Evolutionary conservation across 2,113 vertebrate species (phyloP), one percentile per base, ranked within the genome.

Genomic region (Vireo altiloquus): DNA sequence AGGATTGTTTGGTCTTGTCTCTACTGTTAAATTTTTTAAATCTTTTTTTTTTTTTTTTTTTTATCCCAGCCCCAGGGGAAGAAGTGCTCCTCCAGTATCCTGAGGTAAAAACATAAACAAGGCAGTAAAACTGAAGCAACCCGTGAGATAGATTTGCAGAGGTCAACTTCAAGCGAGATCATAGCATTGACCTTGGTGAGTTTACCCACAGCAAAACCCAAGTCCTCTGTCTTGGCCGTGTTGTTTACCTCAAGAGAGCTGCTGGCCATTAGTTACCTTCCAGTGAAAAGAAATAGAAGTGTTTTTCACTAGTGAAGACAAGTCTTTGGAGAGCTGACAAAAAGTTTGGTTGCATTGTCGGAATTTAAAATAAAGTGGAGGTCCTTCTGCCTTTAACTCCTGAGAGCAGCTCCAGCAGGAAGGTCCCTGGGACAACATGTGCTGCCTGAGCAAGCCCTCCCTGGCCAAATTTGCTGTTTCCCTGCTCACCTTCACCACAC

Each of bases 1-100:
- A 88, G 68, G 54, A 49, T 80, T 90, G 90, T 96, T 96, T 93
- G 94, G 91, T 95, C 87, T 94, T 94, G 96, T 54, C 77, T 89
- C 74, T 84, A 57, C 68, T 68, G 69, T 27, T 89, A 47, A 57
- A 56, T 63, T 63, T 86, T 88, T 92, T 4, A 1, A 69, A 70
- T 27, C 1, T 40, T 30, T 75, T 66, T 83, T 68, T 31, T 63
- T 21, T 79, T 71, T 15, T 0, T 1, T 13, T 13, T 14, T 42
- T 28, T 15, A 1, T 1, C 40, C 8, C 16, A 87, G 9, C 68
- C 92, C 31, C 89, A 49, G 37, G 89, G 91, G 83, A 91, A 56
- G 31, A 40, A 84, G n/a, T 44, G 83, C 57, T 95, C 65, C 15
- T 89, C 83, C 80, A 89, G 68, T 87, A 87, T 79, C 72, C 83